Evolutionary conservation across 2,797 vertebrate species (phyloP), one percentile per base, ranked within the genome.

Genomic region (Poeciliopsis presidionis): DNA sequence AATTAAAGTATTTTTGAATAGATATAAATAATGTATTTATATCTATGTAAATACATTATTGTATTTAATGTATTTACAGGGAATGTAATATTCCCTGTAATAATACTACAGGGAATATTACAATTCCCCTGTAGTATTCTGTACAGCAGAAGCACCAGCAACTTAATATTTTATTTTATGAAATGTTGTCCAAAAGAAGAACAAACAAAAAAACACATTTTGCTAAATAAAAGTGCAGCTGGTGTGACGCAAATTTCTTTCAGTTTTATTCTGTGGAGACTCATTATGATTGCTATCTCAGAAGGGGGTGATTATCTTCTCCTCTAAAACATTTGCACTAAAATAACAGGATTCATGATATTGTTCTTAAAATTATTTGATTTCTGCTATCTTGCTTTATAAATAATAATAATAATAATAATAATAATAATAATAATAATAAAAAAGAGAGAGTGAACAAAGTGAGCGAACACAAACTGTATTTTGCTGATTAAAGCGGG

Each of bases 221-320:
- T 53, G 51, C 22, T 53, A 9, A 53, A 53, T 53, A 53, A 53
- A 53, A 53, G 51, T 53, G 22, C 25, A 2, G 51, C 51, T 53
- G 51, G 57, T 77, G 59, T 74, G 71, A 77, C 22, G 36, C 13
- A 53, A 80, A 76, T 74, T 84, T 81, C 76, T 74, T 76, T 84
- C 39, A 33, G 63, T 77, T 28, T 25, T 8, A 53, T 63, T 20
- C 82, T 18, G 79, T 86, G 70, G 69, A 61, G 81, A 39, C 45
- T 86, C 69, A 28, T 46, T 61, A 76, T 75, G 78, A 74, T 88
- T 30, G 30, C 13, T 84, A 80, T 43, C 73, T 72, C 65, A 20
- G 81, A 81, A 70, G 51, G 78, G 79, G 55, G 72, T 83, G 79
- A 89, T 89, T 90, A 81, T 55, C 41, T 81, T 83, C 75, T 80